phyloP scores from a whole-genome alignment of 2,888 invertebrate genomes.

The Euplagia quadripunctaria region DNA sequence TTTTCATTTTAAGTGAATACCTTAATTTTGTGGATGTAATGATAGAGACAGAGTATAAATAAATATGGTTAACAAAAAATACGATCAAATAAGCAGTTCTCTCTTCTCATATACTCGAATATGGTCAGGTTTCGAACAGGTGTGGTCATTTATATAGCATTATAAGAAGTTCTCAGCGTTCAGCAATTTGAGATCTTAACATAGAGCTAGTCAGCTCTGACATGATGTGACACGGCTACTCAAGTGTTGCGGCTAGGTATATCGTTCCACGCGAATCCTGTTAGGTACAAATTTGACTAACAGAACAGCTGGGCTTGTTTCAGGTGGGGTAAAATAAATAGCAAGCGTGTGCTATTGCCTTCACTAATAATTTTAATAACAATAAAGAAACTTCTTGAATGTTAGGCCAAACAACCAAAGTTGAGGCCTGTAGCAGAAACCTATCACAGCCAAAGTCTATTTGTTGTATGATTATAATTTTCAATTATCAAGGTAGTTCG shows the following conservation, averaged over 20 bases:
- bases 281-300: background rate
- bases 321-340: background rate
- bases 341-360: background rate
- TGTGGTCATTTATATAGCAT: no score
- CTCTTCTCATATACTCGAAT: no score
- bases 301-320: background rate
- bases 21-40: background rate
- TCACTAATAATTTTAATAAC: background rate
- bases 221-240: background rate
- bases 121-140: no score
- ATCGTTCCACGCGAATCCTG: background rate
- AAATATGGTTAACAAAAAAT: background rate
- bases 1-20: background rate
- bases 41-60: background rate
- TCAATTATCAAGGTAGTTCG: no score
- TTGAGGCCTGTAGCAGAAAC: background rate
- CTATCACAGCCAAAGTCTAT: background rate
- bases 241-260: background rate
- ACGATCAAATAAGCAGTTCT: background rate
- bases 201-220: no score
- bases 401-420: background rate
- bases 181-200: no score
- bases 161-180: no score
- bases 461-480: background rate
- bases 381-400: no score